Evolutionary conservation across 2,113 vertebrate species (phyloP).

Genomic region (Pelusios castaneus): DNA sequence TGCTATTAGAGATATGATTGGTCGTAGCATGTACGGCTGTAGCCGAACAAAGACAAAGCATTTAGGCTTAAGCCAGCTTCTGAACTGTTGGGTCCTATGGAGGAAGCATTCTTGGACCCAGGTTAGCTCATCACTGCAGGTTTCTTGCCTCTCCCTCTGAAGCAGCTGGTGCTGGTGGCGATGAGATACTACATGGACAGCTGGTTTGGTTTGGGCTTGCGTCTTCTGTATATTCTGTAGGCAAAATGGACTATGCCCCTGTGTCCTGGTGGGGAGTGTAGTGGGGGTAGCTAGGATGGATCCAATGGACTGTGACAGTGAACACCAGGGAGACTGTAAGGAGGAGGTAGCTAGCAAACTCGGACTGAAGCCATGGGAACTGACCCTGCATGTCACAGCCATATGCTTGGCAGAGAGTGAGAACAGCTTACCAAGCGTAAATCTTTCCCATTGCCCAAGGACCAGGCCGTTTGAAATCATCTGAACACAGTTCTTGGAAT

Average conservation of each 20-base stretch:
- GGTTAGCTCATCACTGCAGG: background rate
- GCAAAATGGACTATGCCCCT: background rate
- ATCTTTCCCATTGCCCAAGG: background rate
- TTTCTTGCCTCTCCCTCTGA: background rate
- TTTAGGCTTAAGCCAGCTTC: background rate
- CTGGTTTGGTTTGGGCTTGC: fast-evolving
- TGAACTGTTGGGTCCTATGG: fast-evolving
- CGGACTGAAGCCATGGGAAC: background rate
- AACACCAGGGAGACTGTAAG: fast-evolving
- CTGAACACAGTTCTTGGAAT: background rate
- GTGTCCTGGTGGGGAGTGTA: background rate
- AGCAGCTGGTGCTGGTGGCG: background rate
- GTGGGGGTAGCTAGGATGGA: background rate
- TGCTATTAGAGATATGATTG: background rate
- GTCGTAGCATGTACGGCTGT: background rate
- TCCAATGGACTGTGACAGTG: background rate
- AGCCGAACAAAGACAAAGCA: fast-evolving
- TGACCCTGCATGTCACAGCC: fast-evolving
- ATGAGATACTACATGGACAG: fast-evolving
- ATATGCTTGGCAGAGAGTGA: background rate
- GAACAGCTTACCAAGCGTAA: fast-evolving
- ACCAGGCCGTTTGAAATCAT: background rate
- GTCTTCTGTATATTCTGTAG: background rate
- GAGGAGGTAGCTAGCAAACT: background rate
- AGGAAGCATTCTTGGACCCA: background rate